phyloP scores from a whole-genome alignment of 2,113 vertebrate genomes.

The Rhineura floridana region DNA sequence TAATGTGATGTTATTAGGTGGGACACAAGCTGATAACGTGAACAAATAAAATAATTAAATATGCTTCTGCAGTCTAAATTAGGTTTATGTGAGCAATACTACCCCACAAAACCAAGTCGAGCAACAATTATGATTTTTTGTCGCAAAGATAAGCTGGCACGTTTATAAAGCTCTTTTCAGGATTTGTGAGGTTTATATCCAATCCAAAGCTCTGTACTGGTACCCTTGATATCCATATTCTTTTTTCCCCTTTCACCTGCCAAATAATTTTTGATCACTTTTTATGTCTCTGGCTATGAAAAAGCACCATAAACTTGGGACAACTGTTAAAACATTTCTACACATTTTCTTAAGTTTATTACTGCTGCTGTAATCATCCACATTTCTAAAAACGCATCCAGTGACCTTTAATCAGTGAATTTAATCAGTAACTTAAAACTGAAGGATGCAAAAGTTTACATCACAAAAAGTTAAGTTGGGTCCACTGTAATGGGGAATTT shows the following conservation, averaged over 20 bases:
- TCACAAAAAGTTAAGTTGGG: conserved; percentile 23
- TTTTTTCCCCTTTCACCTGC: neutral
- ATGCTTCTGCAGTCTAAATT: neutral
- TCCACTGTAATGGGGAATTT: conserved; percentile 55
- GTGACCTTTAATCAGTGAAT: conserved; percentile 2
- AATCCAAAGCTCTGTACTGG: neutral
- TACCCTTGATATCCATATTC: neutral
- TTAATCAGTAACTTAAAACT: neutral
- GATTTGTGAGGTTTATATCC: conserved; percentile 3
- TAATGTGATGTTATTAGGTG: neutral
- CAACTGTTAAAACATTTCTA: conserved; percentile 42
- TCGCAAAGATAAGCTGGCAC: conserved; percentile 1
- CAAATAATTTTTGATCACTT: neutral
- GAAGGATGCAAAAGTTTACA: neutral
- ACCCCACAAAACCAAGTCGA: neutral
- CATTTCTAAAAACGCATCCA: conserved; percentile 2
- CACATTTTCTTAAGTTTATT: conserved; percentile 28
- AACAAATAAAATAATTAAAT: neutral
- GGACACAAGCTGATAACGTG: neutral
- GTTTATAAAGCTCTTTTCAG: neutral
- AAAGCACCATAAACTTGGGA: conserved; percentile 10
- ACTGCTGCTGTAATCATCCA: neutral
- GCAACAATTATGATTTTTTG: neutral
- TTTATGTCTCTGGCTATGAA: conserved; percentile 43
- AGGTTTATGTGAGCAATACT: neutral